Evolutionary conservation across 2,113 vertebrate species (phyloP).

Genomic region (Melanerpes formicivorus): DNA sequence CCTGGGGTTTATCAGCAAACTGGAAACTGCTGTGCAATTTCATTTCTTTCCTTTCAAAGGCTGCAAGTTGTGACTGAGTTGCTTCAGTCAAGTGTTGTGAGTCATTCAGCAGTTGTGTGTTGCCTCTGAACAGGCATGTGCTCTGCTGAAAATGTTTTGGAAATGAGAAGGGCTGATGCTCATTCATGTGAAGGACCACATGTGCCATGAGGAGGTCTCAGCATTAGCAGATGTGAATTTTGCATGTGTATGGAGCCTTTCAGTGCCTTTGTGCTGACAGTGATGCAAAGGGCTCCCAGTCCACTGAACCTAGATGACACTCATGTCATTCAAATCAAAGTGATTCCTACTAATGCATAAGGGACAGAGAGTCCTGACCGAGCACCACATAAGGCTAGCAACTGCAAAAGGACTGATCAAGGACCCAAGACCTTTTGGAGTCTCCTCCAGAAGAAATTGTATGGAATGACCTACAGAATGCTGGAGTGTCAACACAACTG

Average conservation of each 20-base stretch:
- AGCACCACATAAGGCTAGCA: not conserved
- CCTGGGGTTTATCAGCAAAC: not conserved
- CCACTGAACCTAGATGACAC: not conserved
- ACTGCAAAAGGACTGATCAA: not conserved
- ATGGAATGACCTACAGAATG: not conserved
- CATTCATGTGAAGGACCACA: not conserved
- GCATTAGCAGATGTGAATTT: not conserved
- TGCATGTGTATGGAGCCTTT: not conserved
- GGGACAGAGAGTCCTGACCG: not conserved
- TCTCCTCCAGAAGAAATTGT: not conserved
- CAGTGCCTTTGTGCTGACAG: not conserved
- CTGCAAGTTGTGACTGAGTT: not conserved
- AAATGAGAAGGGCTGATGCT: not conserved
- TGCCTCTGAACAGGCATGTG: not conserved
- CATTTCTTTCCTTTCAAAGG: not conserved
- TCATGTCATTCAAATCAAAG: not conserved
- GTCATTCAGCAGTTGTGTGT: fast-evolving
- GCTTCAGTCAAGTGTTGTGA: not conserved
- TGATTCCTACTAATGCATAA: not conserved
- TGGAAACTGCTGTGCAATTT: not conserved
- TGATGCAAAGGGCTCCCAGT: not conserved
- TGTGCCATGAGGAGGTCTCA: not conserved
- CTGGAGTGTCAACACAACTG: not conserved
- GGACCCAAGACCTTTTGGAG: not conserved
- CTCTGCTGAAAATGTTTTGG: not conserved